A percentile compares a stretch with the other conserved stretches of the same genome.
phyloP scores from a whole-genome alignment of 2,888 invertebrate genomes.

The Mycalesis mineus region DNA sequence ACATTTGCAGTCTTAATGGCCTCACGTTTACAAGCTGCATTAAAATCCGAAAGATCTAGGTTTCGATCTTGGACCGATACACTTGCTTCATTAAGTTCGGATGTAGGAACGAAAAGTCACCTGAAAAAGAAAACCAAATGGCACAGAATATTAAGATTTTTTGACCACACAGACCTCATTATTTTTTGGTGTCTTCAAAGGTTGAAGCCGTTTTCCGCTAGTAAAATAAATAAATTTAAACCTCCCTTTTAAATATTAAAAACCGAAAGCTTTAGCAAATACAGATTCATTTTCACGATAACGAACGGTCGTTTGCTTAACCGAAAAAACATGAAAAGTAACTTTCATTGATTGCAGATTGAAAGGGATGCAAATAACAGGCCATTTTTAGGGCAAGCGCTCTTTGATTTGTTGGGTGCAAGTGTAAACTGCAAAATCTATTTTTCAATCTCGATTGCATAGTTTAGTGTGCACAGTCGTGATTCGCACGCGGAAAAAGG shows the following conservation, averaged over 20 bases:
- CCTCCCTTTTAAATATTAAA: background rate
- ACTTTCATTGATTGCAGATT: conserved; percentile 6
- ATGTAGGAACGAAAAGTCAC: too few species aligned
- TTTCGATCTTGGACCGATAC: too few species aligned
- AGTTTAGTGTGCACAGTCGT: too few species aligned
- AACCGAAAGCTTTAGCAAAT: background rate
- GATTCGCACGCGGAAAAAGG: too few species aligned
- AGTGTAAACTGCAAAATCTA: background rate
- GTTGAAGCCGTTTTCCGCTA: background rate
- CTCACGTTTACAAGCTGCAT: too few species aligned
- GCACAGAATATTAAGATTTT: too few species aligned
- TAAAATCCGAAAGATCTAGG: too few species aligned
- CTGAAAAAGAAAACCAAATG: too few species aligned
- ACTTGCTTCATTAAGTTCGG: too few species aligned
- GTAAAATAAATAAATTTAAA: background rate
- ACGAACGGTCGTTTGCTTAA: background rate
- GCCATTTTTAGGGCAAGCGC: background rate
- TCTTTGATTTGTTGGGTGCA: background rate
- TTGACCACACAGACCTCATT: too few species aligned
- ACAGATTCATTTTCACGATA: background rate
- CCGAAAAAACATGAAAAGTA: conserved; percentile 3
- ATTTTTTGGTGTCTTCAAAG: too few species aligned
- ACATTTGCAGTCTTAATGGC: too few species aligned
- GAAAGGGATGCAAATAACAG: conserved; percentile 1
- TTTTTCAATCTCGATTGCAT: background rate